phyloP scores from a whole-genome alignment of 2,888 invertebrate species.

The Melangyna quadrimaculata region DNA sequence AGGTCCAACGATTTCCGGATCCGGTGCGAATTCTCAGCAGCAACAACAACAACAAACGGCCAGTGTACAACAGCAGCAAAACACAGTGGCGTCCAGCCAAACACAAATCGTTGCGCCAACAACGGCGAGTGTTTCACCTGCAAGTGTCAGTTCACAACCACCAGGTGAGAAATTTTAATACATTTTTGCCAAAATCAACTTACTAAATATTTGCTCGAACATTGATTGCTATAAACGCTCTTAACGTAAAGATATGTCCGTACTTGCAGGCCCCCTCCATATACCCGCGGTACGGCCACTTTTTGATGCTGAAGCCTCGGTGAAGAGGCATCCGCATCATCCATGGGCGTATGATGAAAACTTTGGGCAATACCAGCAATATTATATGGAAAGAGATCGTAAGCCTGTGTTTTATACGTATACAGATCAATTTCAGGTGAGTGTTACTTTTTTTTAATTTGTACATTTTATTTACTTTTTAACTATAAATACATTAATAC shows the following conservation, averaged over 20 bases:
- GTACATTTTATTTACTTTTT: no score
- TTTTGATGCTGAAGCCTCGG: constrained; percentile 82
- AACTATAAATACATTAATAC: no score
- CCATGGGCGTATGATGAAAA: constrained; percentile 81
- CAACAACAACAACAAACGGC: constrained; percentile 74
- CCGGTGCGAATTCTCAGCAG: constrained; percentile 76
- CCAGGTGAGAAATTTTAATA: constrained; percentile 78
- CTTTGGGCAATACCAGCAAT: constrained; percentile 81
- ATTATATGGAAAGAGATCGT: constrained; percentile 81
- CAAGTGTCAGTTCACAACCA: constrained; percentile 82
- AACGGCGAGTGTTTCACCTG: constrained; percentile 84
- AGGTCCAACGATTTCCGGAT: constrained; percentile 77
- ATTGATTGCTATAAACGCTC: constrained; percentile 44
- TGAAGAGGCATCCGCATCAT: constrained; percentile 81
- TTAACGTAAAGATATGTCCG: constrained; percentile 82
- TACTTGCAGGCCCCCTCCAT: constrained; percentile 87
- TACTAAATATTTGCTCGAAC: not conserved
- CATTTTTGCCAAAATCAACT: not conserved
- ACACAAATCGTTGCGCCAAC: constrained; percentile 82
- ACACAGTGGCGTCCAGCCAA: constrained; percentile 81
- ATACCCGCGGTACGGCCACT: constrained; percentile 92
- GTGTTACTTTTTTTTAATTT: constrained; percentile 34
- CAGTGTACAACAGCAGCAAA: constrained; percentile 77
- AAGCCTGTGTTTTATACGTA: constrained; percentile 81
- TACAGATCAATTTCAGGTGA: constrained; percentile 81